Percentiles rank a stretch among this genome's conserved stretches.
Evolutionary conservation across 2,888 invertebrate genomes (phyloP).

Genomic region (Auanema sp.): DNA sequence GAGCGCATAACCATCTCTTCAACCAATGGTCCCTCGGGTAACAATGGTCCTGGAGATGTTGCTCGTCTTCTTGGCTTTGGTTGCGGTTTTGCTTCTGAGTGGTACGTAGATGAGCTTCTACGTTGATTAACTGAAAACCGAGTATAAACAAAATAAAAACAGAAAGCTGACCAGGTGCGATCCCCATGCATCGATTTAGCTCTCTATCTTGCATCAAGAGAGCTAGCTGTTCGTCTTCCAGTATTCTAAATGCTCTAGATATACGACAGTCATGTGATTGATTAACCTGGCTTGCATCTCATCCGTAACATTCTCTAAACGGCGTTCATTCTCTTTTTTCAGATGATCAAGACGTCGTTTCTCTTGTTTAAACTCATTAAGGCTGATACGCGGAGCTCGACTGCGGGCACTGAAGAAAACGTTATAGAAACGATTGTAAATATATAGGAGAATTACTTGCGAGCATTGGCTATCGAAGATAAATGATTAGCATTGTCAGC

Average conservation of each 20-base stretch:
- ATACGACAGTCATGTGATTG: neutral
- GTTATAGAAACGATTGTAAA: neutral
- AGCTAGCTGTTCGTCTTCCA: slow-evolving; percentile 84
- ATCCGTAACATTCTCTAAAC: slow-evolving; percentile 19
- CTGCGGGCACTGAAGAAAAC: slow-evolving; percentile 3
- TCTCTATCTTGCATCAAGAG: slow-evolving; percentile 86
- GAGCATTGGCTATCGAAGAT: slow-evolving; percentile 7
- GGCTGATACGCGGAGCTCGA: slow-evolving; percentile 11
- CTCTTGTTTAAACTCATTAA: slow-evolving; percentile 8
- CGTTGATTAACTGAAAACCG: too few relatives aligned
- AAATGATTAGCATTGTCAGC: too few relatives aligned
- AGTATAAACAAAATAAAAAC: neutral
- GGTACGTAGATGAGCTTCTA: neutral
- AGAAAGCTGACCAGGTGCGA: neutral
- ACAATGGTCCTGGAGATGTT: slow-evolving; percentile 2
- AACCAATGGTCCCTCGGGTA: slow-evolving; percentile 19
- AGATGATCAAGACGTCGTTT: slow-evolving; percentile 4
- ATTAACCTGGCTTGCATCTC: slow-evolving; percentile 21
- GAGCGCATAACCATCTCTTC: slow-evolving; percentile 13
- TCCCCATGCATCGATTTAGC: slow-evolving; percentile 73
- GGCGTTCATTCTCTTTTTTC: slow-evolving; percentile 21
- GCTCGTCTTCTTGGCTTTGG: too few relatives aligned
- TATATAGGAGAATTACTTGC: neutral
- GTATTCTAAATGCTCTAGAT: slow-evolving; percentile 49
- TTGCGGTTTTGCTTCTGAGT: neutral